Base-by-base conservation (phyloP, 1,140 invertebrate species). In the Dendrolimus kikuchii region DNA sequence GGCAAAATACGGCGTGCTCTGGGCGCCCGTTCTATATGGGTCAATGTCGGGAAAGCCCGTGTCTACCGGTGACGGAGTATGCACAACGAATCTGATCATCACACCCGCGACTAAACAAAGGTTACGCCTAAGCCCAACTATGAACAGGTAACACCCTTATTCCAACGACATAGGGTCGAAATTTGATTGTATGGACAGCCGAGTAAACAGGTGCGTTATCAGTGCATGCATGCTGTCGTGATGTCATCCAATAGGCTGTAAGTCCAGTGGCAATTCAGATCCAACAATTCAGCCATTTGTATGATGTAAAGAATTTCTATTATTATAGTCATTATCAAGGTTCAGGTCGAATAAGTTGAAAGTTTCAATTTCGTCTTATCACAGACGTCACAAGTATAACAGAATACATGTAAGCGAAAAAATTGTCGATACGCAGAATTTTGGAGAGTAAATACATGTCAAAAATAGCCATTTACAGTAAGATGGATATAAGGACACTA, bases 11-110 rank as follows among this genome's bases (percentile, higher is more conserved):
- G 82, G 80, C 86, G 87, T 85, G 83, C 76, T 87, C 79, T 86
- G 86, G 82, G 86, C 81, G 81, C 84, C 79, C 84, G 77, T 68
- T 80, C 80, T 88, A 89, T 89, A 84, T 89, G 85, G 88, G 88
- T 89, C 88, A 89, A 89, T 89, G 88, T 87, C 88, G 88, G 88
- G 88, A 86, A 89, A 88, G 84, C 87, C 88, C 86, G 87, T 86
- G 85, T 86, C 82, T 86, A 79, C 82, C 79, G 81, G 79, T 86
- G 81, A 86, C 82, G 79, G 79, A 86, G 77, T 84, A 83, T 86
- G 82, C 83, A 86, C 83, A 83, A 86, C 82, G 83, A 84, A 83
- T 81, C 83, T 77, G 81, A 86, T 86, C 83, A 83, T 84, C 87
- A 88, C 80, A 79, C 82, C 81, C 76, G 74, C 77, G 77, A 77